These are phyloP conservation scores for Cercopithecus diana DNA, from an alignment of 2,797 vertebrate genomes.

Conservation along the genomic window DNA sequence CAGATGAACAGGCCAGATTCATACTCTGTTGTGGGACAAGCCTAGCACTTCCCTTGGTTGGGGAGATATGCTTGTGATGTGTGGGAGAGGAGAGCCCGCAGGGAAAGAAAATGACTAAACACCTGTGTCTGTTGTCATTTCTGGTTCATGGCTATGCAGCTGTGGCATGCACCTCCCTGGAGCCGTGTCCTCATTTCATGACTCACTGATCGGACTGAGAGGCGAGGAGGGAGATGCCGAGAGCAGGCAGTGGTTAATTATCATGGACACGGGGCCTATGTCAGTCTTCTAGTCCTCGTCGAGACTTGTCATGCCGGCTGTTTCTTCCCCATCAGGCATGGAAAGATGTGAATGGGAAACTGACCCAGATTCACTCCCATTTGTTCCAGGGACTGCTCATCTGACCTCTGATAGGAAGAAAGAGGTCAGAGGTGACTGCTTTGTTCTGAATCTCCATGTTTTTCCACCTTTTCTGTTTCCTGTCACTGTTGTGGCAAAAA, in stretches of 20 bases:
- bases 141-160: constrained; percentile 29
- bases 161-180: constrained; percentile 26
- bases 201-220: constrained; percentile 30
- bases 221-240: background rate
- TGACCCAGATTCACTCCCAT: background rate
- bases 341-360: background rate
- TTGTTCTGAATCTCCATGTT: background rate
- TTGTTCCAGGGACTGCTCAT: background rate
- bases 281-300: background rate
- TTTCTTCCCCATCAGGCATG: background rate
- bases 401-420: background rate
- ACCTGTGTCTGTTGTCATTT: constrained; percentile 35
- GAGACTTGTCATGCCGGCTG: background rate
- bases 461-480: background rate
- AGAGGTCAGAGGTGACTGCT: constrained; percentile 20
- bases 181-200: background rate
- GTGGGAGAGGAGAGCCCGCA: background rate
- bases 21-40: background rate
- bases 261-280: background rate
- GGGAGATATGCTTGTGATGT: background rate
- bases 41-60: background rate
- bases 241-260: background rate
- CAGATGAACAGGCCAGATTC: background rate
- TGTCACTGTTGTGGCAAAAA: background rate
- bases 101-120: background rate